Evolutionary conservation across 2,888 invertebrate genomes (phyloP).

Genomic region (Poecilobothrus nobilitatus): DNA sequence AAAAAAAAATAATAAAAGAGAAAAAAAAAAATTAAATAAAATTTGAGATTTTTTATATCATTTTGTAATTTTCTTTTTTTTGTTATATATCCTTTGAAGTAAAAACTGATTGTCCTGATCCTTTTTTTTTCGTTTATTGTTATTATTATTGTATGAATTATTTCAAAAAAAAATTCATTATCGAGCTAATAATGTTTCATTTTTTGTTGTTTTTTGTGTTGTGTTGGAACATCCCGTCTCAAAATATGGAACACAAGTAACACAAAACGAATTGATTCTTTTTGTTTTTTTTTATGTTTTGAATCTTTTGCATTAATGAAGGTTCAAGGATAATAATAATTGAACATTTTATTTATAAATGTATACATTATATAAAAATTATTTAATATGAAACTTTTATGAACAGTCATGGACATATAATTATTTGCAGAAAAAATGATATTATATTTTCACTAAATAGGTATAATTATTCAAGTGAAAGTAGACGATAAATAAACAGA

Average conservation of each 20-base stretch:
- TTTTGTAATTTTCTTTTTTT: too few species aligned
- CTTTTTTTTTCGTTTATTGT: background rate
- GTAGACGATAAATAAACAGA: too few species aligned
- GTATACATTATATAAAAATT: too few species aligned
- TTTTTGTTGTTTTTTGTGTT: background rate
- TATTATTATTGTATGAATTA: background rate
- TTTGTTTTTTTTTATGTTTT: background rate
- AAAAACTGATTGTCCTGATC: constrained; percentile 1
- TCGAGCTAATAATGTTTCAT: constrained; percentile 1
- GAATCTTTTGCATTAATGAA: background rate
- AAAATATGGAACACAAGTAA: background rate
- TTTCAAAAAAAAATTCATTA: background rate
- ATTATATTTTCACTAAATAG: too few species aligned
- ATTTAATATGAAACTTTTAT: too few species aligned
- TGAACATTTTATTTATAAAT: background rate
- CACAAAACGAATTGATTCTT: background rate
- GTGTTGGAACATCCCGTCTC: background rate
- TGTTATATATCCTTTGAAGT: background rate
- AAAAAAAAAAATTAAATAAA: background rate
- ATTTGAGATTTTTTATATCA: too few species aligned
- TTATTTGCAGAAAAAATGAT: too few species aligned
- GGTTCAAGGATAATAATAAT: constrained; percentile 6
- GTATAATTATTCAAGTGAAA: too few species aligned
- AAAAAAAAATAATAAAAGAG: background rate
- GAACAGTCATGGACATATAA: too few species aligned